Percentiles rank a stretch among this genome's conserved stretches.
Conservation (phyloP, 2,113 vertebrate genomes). For the Psilopogon haemacephalus region DNA sequence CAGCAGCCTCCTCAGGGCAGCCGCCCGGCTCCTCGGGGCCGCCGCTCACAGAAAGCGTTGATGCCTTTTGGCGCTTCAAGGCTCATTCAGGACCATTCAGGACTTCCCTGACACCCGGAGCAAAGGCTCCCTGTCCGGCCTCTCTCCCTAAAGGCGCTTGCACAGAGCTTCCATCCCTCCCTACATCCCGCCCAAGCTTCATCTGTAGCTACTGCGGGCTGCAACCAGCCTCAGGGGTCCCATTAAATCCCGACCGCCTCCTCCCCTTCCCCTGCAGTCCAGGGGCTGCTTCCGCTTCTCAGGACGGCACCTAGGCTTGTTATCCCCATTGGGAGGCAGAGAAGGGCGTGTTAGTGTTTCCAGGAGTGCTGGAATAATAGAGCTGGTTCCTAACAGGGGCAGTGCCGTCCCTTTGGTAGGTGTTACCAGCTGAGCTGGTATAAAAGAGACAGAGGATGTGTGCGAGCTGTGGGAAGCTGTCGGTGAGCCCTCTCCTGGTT, state of each 20-base stretch:
- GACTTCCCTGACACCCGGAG: accelerated
- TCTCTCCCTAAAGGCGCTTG: neutral
- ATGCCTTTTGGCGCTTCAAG: accelerated
- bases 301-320: neutral
- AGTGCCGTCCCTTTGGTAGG: neutral
- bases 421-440: neutral
- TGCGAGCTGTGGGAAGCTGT: neutral
- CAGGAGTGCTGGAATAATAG: neutral
- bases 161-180: neutral
- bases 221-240: neutral
- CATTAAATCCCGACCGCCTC: neutral
- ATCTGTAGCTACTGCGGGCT: neutral
- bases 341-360: neutral
- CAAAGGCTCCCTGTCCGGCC: accelerated
- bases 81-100: too few relatives aligned
- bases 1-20: accelerated
- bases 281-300: neutral
- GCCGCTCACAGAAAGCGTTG: accelerated
- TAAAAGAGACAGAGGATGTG: conserved; percentile 30
- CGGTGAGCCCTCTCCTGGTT: neutral
- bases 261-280: neutral
- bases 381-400: neutral
- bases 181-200: neutral
- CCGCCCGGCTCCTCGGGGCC: neutral
- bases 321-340: neutral